Conservation (phyloP, 2,888 invertebrate species). For the Ophion ellenae region DNA sequence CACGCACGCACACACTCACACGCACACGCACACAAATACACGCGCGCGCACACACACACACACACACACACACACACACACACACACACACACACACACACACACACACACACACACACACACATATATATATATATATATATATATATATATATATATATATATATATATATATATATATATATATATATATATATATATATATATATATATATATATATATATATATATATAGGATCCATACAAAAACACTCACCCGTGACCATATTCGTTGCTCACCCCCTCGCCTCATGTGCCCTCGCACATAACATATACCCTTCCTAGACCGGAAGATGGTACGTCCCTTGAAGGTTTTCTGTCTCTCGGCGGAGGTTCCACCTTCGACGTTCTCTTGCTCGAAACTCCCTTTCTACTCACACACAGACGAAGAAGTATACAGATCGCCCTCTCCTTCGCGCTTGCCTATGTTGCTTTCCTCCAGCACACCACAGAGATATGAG, state of each 20-base stretch:
- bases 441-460: slow-evolving; percentile 39
- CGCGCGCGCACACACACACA: too few relatives aligned
- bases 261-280: slow-evolving; percentile 45
- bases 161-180: too few relatives aligned
- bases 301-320: slow-evolving; percentile 59
- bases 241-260: background rate
- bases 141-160: too few relatives aligned
- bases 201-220: too few relatives aligned
- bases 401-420: slow-evolving; percentile 55
- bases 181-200: too few relatives aligned
- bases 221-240: background rate
- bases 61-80: too few relatives aligned
- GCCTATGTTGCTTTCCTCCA: slow-evolving; percentile 31
- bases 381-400: slow-evolving; percentile 60
- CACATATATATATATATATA: too few relatives aligned
- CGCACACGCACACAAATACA: background rate
- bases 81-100: too few relatives aligned
- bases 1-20: background rate
- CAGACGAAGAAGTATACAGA: slow-evolving; percentile 49
- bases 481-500: slow-evolving; percentile 56
- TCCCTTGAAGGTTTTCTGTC: slow-evolving; percentile 72
- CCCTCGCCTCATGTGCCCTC: slow-evolving; percentile 59
- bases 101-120: too few relatives aligned
- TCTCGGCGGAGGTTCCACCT: slow-evolving; percentile 70
- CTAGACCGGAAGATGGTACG: slow-evolving; percentile 65